A percentile compares a stretch with the other conserved stretches of the same genome.
Conservation (phyloP, 1,140 invertebrate species). For the Zeugodacus cucurbitae region DNA sequence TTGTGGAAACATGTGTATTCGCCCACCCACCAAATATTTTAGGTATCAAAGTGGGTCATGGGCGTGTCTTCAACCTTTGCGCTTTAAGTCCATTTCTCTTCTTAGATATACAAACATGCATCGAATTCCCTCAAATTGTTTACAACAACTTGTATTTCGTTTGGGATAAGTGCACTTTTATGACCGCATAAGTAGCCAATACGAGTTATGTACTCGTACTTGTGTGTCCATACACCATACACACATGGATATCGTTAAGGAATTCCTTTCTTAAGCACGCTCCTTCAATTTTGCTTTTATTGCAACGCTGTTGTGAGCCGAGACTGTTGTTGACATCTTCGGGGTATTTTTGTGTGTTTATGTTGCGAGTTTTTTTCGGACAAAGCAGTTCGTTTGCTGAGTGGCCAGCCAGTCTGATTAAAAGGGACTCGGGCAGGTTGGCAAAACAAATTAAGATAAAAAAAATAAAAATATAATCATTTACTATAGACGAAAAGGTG, state of each 20-base stretch:
- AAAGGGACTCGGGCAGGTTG: too few species aligned
- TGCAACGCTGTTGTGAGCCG: not conserved
- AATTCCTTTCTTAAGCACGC: not conserved
- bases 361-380: not conserved
- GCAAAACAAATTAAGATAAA: too few species aligned
- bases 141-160: not conserved
- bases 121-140: not conserved
- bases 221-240: not conserved
- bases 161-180: not conserved
- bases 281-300: not conserved
- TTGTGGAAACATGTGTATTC: too few species aligned
- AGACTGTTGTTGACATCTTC: not conserved
- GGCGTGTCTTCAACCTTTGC: not conserved
- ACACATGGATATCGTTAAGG: not conserved
- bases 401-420: too few species aligned
- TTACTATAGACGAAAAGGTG: too few species aligned
- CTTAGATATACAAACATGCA: not conserved
- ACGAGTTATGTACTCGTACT: not conserved
- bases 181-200: constrained; percentile 8
- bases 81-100: not conserved
- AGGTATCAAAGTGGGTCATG: not conserved
- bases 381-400: not conserved
- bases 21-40: too few species aligned
- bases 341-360: not conserved
- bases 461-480: too few species aligned